Percentiles rank a stretch among this genome's conserved stretches.
These are phyloP conservation scores for Griposia aprilina DNA, from an alignment of 2,888 invertebrate species.

Conservation along the genomic window DNA sequence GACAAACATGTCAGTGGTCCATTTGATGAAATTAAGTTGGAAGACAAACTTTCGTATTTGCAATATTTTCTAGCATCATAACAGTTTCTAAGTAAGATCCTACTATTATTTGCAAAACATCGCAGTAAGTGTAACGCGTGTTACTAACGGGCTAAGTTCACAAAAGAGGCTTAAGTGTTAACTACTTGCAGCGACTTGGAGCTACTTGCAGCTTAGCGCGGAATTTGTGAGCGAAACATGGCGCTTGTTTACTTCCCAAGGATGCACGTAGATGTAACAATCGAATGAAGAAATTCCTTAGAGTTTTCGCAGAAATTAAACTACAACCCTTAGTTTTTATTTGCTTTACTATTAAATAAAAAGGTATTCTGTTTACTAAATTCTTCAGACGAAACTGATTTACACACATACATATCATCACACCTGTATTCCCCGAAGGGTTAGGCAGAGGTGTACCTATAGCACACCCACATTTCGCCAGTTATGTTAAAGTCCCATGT, in stretches of 20 bases:
- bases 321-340: neutral
- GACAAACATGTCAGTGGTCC: neutral
- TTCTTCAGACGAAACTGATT: neutral
- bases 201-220: conserved; percentile 54
- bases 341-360: no score
- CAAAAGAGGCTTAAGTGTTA: conserved; percentile 68
- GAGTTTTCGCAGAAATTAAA: neutral
- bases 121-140: conserved; percentile 49
- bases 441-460: no score
- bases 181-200: conserved; percentile 55
- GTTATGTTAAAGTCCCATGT: no score
- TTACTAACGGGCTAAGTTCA: conserved; percentile 61
- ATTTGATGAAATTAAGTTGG: neutral
- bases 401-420: no score
- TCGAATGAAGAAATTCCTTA: neutral
- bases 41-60: neutral
- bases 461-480: no score
- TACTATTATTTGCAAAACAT: conserved; percentile 42
- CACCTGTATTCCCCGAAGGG: no score
- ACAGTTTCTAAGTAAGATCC: neutral
- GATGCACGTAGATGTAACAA: conserved; percentile 1
- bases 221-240: conserved; percentile 51
- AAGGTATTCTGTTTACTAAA: neutral
- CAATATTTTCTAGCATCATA: neutral
- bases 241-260: conserved; percentile 1